Base-by-base conservation (phyloP, 2,797 vertebrate species). In the Platyrinchus mystaceus region DNA sequence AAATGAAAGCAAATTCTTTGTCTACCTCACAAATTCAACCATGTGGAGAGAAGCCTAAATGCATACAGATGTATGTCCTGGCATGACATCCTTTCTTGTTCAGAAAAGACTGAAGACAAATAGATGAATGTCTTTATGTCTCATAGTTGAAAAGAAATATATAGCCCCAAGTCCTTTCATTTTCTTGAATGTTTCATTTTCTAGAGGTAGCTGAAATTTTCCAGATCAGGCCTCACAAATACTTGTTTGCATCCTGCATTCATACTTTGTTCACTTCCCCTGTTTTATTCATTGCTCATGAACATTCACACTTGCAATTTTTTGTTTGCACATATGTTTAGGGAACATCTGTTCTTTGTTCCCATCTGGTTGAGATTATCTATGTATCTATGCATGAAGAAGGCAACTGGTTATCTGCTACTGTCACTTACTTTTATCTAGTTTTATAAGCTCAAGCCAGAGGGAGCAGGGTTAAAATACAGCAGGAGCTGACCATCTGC, bases 291-390 rank as follows among this genome's bases (percentile, higher is more conserved):
- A 52, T 28, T 46, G 46, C 30, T 78, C 39, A 44, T 43, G 52
- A 92, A 60, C 66, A 30, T 46, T 78, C 55, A 26, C 32, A 56
- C 62, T 87, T 59, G 55, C 26, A 63, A 41, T 46, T 88, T 96
- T 85, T 94, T 88, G 59, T 91, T 91, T 93, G 87, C 79, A 93
- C 89, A 81, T 95, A 78, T 66, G 84, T 89, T 96, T 91, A 93
- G 66, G 84, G 76, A 95, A 94, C 92, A 93, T 93, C 92, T 95
- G 93, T 59, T 94, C 79, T 82, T 80, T 81, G 50, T 87, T 94
- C 66, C 60, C 58, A 39, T 86, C 76, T 93, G 79, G 78, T 53
- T 82, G 81, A 93, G 77, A 88, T 89, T 83, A 71, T 82, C 52
- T 50, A 37, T 30, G 36, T 83, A 60, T 79, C 64, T 85, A 20